phyloP scores from a whole-genome alignment of 2,888 invertebrate species.

The Leptopilina syphax region DNA sequence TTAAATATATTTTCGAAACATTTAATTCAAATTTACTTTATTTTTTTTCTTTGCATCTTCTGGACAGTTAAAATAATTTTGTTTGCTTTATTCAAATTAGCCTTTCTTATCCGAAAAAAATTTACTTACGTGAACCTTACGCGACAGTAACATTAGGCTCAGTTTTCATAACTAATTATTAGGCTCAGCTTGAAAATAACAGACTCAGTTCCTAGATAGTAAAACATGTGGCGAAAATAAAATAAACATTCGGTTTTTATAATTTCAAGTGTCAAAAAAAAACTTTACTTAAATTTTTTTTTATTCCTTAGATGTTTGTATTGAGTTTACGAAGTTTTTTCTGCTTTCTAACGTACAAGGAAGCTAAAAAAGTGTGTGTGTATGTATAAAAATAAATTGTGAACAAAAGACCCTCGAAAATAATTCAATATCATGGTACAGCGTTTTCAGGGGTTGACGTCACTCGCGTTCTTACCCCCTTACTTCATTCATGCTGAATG shows the following conservation, averaged over 20 bases:
- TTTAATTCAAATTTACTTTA: neutral
- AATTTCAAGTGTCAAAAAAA: too few species aligned
- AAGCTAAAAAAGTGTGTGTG: slow-evolving; percentile 43
- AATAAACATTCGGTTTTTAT: too few species aligned
- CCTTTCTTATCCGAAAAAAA: too few species aligned
- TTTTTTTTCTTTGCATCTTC: too few species aligned
- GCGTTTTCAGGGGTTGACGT: slow-evolving; percentile 52
- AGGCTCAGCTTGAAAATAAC: too few species aligned
- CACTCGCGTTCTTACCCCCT: slow-evolving; percentile 55
- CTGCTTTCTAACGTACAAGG: neutral
- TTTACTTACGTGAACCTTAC: too few species aligned
- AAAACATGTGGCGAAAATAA: too few species aligned
- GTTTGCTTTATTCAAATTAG: too few species aligned
- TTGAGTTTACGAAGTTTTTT: neutral
- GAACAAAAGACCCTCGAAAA: slow-evolving; percentile 60
- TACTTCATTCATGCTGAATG: slow-evolving; percentile 53
- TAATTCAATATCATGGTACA: slow-evolving; percentile 57
- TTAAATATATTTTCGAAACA: neutral
- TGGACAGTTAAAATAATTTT: too few species aligned
- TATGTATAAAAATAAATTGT: slow-evolving; percentile 61
- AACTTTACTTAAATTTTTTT: neutral
- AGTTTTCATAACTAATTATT: too few species aligned
- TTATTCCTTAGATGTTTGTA: neutral
- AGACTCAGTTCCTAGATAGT: too few species aligned
- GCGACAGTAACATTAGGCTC: too few species aligned